Base-by-base conservation (phyloP, 2,113 vertebrate species). In the Tympanuchus pallidicinctus region DNA sequence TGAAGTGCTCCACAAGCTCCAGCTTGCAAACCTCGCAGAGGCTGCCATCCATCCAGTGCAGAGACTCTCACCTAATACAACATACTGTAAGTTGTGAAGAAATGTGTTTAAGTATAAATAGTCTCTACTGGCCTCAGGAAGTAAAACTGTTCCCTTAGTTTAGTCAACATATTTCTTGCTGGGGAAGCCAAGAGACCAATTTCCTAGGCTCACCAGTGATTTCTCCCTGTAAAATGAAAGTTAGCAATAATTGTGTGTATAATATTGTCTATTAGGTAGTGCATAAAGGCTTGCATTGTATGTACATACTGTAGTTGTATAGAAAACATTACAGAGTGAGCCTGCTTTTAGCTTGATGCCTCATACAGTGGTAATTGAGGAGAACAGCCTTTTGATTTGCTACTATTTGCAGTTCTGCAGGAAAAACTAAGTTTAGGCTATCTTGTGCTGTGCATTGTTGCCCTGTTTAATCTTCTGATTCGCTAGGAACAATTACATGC, bases 281-380 rank as follows among this genome's bases (percentile, higher is more conserved):
- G 80, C 96, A 97, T 96, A 97, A 97, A 97, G 96, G 94, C 95
- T 96, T 96, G 95, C 93, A 87, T 97, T 97, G 97, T 97, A 97
- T 97, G 95, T 97, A 97, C 97, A 97, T 98, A 97, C 95, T 88
- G 77, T 92, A 97, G 95, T 95, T 97, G 95, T 97, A 97, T 86
- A 97, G 98, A 97, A 98, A 98, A 98, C 98, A 98, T 98, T 97
- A 97, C 96, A 94, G 97, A 98, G 96, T 98, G 98, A 98, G 96
- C 98, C 98, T 98, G 97, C 97, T 98, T 98, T 98, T 98, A 98
- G 97, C 97, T 81, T 85, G 92, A 96, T 97, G 95, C 98, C 96
- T 97, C 98, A 98, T 98, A 98, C 97, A 91, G 98, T 96, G 98
- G 98, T 98, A 98, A 98, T 98, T 98, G 97, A 98, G 93, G 98